phyloP scores from a whole-genome alignment of 2,113 vertebrate genomes.

The Peucedramus taeniatus region DNA sequence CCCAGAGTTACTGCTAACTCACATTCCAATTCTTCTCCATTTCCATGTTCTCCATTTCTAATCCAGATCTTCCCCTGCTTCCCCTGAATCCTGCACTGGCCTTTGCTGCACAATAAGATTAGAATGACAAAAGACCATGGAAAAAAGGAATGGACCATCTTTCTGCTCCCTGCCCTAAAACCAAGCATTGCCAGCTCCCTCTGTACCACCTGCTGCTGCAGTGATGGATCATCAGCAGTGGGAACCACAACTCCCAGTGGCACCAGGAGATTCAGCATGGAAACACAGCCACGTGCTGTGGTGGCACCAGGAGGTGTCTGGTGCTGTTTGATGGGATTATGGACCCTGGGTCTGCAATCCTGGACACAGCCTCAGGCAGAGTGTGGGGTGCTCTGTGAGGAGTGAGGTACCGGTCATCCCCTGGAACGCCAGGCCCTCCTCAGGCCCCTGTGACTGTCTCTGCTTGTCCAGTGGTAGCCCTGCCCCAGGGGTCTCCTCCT shows the following conservation, averaged over 20 bases:
- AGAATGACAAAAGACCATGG: background rate
- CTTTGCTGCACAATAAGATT: background rate
- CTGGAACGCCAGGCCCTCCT: background rate
- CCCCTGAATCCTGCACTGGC: background rate
- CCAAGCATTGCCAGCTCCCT: background rate
- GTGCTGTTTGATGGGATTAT: background rate
- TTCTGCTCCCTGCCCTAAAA: background rate
- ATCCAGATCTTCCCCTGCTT: background rate
- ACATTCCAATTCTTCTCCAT: background rate
- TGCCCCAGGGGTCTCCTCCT: background rate
- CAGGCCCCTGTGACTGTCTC: background rate
- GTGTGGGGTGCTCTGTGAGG: background rate
- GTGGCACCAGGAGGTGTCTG: background rate
- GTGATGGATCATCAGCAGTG: fast-evolving
- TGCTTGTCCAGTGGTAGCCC: background rate
- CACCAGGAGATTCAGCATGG: background rate
- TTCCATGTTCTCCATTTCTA: background rate
- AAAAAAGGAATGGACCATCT: background rate
- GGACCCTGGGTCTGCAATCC: fast-evolving
- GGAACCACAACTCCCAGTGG: background rate
- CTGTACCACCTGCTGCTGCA: background rate
- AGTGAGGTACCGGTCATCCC: background rate
- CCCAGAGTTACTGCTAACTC: background rate
- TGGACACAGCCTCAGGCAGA: background rate
- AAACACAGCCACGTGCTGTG: background rate